These are phyloP conservation scores for Crypturellus undulatus DNA, from an alignment of 2,113 vertebrate species.

Conservation along the genomic window DNA sequence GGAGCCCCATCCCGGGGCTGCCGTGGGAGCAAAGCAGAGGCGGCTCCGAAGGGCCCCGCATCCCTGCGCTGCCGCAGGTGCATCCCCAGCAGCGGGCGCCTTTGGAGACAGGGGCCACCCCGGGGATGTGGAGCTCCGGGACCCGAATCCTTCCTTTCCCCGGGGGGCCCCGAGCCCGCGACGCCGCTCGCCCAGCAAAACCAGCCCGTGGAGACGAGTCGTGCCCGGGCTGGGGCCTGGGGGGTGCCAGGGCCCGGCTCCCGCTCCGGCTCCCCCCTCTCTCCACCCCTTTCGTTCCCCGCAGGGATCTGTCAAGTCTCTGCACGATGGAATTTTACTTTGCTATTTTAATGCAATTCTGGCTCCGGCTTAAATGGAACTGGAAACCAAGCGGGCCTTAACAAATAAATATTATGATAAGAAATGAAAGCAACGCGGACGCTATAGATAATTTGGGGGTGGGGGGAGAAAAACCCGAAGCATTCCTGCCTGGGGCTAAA, in stretches of 20 bases:
- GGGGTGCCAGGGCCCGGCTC: rapidly evolving
- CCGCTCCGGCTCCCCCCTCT: constrained; percentile 67
- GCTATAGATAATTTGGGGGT: constrained; percentile 73
- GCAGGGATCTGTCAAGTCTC: constrained; percentile 81
- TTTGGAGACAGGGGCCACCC: constrained; percentile 2
- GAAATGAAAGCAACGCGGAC: constrained; percentile 83
- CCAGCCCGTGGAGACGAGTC: constrained; percentile 20
- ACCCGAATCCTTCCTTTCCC: constrained; percentile 61
- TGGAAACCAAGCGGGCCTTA: constrained; percentile 83
- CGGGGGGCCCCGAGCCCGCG: background rate
- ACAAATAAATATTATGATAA: constrained; percentile 90
- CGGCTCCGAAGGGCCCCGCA: too few species aligned
- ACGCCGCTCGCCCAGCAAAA: constrained; percentile 27
- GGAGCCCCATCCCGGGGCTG: too few species aligned
- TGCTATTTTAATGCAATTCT: constrained; percentile 86
- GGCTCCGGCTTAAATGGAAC: constrained; percentile 85
- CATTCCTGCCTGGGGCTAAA: constrained; percentile 73
- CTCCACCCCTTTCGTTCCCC: constrained; percentile 72
- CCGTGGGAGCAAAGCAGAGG: too few species aligned
- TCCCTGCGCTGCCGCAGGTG: too few species aligned
- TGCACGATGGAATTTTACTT: constrained; percentile 83
- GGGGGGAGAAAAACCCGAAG: constrained; percentile 65
- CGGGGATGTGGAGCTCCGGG: too few species aligned
- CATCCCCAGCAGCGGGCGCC: background rate
- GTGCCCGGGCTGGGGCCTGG: background rate